Percentiles rank a stretch among this genome's conserved stretches.
These are phyloP conservation scores for Drosophila busckii DNA, from an alignment of 1,140 invertebrate genomes.

Conservation along the genomic window DNA sequence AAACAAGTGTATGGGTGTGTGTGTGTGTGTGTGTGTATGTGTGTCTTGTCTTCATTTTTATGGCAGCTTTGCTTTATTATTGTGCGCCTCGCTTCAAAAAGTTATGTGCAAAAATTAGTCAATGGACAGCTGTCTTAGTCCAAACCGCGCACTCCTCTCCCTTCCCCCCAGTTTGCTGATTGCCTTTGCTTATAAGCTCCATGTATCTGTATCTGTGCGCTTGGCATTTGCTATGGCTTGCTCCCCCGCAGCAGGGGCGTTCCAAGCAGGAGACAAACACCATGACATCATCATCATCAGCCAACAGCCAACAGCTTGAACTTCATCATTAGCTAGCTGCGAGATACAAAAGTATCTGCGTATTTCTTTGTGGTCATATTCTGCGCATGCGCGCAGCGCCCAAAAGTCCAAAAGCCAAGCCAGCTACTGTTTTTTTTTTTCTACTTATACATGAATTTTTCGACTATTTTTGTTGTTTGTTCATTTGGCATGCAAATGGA, in stretches of 20 bases:
- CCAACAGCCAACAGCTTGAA: no score
- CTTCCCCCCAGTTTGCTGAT: slow-evolving; percentile 27
- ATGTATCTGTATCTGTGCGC: slow-evolving; percentile 14
- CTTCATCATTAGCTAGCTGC: slow-evolving; percentile 31
- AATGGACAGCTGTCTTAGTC: slow-evolving; percentile 22
- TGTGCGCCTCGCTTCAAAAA: slow-evolving; percentile 55
- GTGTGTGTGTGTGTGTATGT: slow-evolving; percentile 5
- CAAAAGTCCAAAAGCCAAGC: no score
- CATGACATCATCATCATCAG: slow-evolving; percentile 71
- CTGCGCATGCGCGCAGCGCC: slow-evolving; percentile 70
- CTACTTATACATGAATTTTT: slow-evolving; percentile 1
- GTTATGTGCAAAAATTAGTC: slow-evolving; percentile 72
- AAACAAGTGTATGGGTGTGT: slow-evolving; percentile 4
- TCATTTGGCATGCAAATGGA: slow-evolving; percentile 44
- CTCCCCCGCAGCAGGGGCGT: slow-evolving; percentile 36
- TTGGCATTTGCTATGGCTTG: slow-evolving; percentile 43
- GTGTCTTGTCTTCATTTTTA: slow-evolving; percentile 37
- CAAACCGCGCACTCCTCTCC: background rate
- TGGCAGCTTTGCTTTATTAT: slow-evolving; percentile 38
- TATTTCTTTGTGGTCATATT: slow-evolving; percentile 28
- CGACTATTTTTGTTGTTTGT: slow-evolving; percentile 18
- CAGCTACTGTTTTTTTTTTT: slow-evolving; percentile 36
- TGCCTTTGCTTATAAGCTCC: slow-evolving; percentile 48
- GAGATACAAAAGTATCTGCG: slow-evolving; percentile 16
- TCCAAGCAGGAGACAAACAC: slow-evolving; percentile 30